These are phyloP conservation scores for Gallirallus australis DNA, from an alignment of 2,797 vertebrate genomes.

Conservation along the genomic window DNA sequence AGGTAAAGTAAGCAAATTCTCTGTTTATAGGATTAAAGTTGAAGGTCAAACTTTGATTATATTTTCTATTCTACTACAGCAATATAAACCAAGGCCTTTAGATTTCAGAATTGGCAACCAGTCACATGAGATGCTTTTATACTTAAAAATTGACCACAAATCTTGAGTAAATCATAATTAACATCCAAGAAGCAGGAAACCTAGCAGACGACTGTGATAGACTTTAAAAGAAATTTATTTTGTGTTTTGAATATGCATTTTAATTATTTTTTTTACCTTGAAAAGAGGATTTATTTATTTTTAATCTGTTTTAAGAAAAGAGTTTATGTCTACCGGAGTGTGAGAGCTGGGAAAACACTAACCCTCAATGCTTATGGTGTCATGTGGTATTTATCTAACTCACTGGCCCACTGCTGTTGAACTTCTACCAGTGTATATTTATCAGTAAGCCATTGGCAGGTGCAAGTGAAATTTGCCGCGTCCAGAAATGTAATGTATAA, in stretches of 20 bases:
- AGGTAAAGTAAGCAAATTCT: slow-evolving; percentile 81
- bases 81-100: slow-evolving; percentile 69
- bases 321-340: background rate
- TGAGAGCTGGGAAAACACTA: slow-evolving; percentile 60
- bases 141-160: slow-evolving; percentile 72
- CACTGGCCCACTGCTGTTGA: slow-evolving; percentile 57
- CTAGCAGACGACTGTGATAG: background rate
- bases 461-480: slow-evolving; percentile 57
- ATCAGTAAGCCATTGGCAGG: slow-evolving; percentile 64
- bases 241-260: background rate
- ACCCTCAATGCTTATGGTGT: slow-evolving; percentile 21
- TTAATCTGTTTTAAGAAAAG: slow-evolving; percentile 22
- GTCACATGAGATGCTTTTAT: slow-evolving; percentile 65
- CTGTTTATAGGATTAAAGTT: slow-evolving; percentile 79
- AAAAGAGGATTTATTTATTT: slow-evolving; percentile 32
- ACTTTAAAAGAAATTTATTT: slow-evolving; percentile 16
- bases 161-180: slow-evolving; percentile 40
- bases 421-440: slow-evolving; percentile 64
- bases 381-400: slow-evolving; percentile 71
- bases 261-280: background rate
- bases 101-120: slow-evolving; percentile 62
- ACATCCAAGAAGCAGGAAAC: slow-evolving; percentile 2
- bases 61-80: slow-evolving; percentile 69
- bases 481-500: slow-evolving; percentile 46
- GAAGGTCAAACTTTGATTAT: slow-evolving; percentile 79